Evolutionary conservation across 2,113 vertebrate genomes (phyloP), one percentile per base, ranked within the genome.

Genomic region (Heliornis fulica): DNA sequence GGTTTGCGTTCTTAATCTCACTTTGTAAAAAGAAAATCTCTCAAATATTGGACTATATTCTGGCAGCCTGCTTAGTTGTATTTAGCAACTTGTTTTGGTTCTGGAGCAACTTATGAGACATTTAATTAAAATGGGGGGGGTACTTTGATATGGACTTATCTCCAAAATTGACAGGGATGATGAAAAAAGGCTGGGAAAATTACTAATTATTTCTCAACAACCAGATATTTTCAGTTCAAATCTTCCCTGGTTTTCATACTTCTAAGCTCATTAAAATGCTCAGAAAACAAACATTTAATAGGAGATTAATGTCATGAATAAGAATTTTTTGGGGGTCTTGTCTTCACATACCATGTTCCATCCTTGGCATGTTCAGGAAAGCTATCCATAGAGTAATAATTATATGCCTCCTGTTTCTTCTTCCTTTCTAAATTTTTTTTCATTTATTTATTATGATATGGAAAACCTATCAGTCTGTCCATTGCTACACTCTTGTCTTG

Each of bases 141-240:
- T 89, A 43, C 69, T 1, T 5, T 64, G 41, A 69, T 87, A 51
- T 1, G n/a, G 41, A 78, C 88, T 60, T 53, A 57, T 92, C 74
- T 89, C 50, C 92, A 89, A 92, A 94, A 94, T 89, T 77, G 66
- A 80, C 82, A 59, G 65, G 48, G 31, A 22, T 90, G 81, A 93
- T 92, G 77, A 91, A 93, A n/a, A 18, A 81, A 91, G 45, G 7
- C 83, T 93, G 83, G 70, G 57, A 91, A 83, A 65, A 29, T 4
- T 38, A 68, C 90, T 90, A 95, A 95, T 97, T 97, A 96, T 95
- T 96, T 95, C 96, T 84, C 75, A 92, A 43, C 5, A 15, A 40
- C 75, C 50, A 89, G 66, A 94, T 66, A 71, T 94, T 96, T 95
- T 90, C 71, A 87, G 56, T 72, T 86, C 14, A 65, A 64, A 43